Evolutionary conservation across 2,888 invertebrate species (phyloP).

Genomic region (Dinocampus coccinellae): DNA sequence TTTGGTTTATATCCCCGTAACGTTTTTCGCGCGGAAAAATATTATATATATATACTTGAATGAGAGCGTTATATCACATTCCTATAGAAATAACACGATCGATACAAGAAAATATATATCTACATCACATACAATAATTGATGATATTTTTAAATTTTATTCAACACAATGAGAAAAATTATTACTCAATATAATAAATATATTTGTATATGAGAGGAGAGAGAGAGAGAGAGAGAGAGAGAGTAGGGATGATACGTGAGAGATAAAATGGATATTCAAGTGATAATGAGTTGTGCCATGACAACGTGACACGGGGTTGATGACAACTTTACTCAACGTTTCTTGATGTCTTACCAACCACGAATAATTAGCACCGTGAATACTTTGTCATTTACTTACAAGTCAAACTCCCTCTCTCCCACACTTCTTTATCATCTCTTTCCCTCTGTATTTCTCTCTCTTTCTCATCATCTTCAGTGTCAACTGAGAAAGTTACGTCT

Average conservation of each 20-base stretch:
- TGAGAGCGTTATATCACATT: neutral
- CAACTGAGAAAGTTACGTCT: constrained; percentile 55
- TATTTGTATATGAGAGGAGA: too few relatives aligned
- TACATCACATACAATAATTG: constrained; percentile 24
- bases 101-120: neutral
- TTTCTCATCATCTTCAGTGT: constrained; percentile 46
- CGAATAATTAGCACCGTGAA: constrained; percentile 63
- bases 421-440: constrained; percentile 61
- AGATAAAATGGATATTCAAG: neutral
- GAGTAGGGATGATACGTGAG: too few relatives aligned
- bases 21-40: constrained; percentile 13
- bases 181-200: too few relatives aligned
- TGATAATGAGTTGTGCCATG: constrained; percentile 29
- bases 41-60: neutral
- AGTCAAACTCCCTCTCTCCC: constrained; percentile 46
- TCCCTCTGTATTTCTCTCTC: too few relatives aligned
- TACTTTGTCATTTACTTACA: constrained; percentile 62
- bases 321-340: constrained; percentile 54
- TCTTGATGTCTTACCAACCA: constrained; percentile 56
- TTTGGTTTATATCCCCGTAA: constrained; percentile 52
- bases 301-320: constrained; percentile 51
- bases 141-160: too few relatives aligned
- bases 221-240: constrained; percentile 21
- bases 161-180: too few relatives aligned
- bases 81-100: neutral